These are phyloP conservation scores for Gallinago stenura DNA, from an alignment of 2,797 vertebrate species.

Conservation along the genomic window DNA sequence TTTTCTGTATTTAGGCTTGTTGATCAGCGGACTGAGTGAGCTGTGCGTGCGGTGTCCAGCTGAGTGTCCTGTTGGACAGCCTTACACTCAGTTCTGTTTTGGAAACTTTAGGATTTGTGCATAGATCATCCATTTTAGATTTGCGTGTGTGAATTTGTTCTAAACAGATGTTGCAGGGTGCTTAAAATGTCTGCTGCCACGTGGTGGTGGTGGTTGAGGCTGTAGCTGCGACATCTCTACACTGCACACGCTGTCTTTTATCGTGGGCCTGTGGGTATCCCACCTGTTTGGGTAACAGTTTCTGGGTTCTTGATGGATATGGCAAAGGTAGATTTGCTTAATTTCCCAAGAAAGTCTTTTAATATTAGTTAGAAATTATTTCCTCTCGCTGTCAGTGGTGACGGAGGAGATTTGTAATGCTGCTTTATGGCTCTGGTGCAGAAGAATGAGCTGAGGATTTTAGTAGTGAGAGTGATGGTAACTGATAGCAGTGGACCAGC, in stretches of 20 bases:
- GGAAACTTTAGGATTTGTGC: background rate
- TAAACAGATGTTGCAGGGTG: background rate
- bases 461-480: background rate
- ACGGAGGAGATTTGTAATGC: background rate
- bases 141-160: background rate
- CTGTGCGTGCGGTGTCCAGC: background rate
- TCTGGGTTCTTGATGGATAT: background rate
- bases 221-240: background rate
- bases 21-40: background rate
- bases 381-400: background rate
- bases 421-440: background rate
- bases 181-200: slow-evolving; percentile 33
- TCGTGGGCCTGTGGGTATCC: background rate
- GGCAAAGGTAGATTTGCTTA: background rate
- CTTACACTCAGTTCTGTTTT: background rate
- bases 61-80: background rate
- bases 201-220: background rate
- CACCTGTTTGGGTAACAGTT: background rate
- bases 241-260: background rate
- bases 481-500: background rate
- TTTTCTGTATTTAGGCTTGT: background rate
- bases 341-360: background rate
- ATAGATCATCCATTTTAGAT: background rate
- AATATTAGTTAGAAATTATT: background rate
- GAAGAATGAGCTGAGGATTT: background rate